phyloP scores from a whole-genome alignment of 2,113 vertebrate genomes.

The Puffinus mauretanicus region DNA sequence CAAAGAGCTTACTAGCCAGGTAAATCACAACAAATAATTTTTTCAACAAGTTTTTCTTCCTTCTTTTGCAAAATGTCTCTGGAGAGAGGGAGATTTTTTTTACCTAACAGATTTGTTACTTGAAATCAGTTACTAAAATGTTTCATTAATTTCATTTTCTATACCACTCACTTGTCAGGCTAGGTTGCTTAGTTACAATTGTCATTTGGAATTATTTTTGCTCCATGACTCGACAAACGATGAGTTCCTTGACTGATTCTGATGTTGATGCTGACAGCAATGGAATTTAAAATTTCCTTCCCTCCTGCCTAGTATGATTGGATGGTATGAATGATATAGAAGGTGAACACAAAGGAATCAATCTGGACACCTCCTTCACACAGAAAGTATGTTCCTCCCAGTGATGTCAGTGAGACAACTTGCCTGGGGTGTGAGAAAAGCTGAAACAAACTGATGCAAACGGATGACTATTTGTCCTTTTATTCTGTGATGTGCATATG shows the following conservation, averaged over 20 bases:
- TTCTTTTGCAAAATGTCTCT: background rate
- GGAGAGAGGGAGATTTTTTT: background rate
- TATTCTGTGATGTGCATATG: background rate
- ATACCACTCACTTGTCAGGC: background rate
- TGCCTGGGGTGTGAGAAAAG: background rate
- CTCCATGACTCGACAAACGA: background rate
- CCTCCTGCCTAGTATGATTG: background rate
- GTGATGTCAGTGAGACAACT: background rate
- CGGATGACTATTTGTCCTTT: background rate
- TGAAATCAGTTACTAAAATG: constrained; percentile 13
- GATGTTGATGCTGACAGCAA: background rate
- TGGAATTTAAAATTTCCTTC: background rate
- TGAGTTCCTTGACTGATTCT: background rate
- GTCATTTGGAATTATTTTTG: constrained; percentile 32
- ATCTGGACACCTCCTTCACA: background rate
- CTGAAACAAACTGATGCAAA: background rate
- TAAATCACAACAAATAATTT: background rate
- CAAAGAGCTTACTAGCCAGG: background rate
- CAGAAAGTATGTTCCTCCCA: background rate
- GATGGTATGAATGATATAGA: background rate
- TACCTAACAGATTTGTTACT: background rate
- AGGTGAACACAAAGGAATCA: background rate
- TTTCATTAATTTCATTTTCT: constrained; percentile 18
- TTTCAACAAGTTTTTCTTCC: background rate
- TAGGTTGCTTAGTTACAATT: constrained; percentile 36